A percentile compares a stretch with the other conserved stretches of the same genome.
These are phyloP conservation scores for Tiliacea aurago DNA, from an alignment of 2,888 invertebrate species.

Conservation along the genomic window DNA sequence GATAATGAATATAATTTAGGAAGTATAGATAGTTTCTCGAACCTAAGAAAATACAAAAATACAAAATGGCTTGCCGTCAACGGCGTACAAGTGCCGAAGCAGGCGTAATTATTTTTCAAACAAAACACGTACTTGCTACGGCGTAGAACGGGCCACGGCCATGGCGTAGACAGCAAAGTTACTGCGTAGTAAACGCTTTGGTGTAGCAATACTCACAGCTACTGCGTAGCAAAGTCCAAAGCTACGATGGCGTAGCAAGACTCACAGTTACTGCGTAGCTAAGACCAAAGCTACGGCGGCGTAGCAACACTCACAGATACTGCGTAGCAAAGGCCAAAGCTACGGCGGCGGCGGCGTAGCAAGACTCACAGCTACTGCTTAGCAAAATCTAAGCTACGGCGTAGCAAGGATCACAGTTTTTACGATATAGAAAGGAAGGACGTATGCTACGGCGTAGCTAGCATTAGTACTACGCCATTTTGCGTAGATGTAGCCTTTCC, in stretches of 20 bases:
- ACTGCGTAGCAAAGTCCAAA: background rate
- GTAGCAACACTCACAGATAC: background rate
- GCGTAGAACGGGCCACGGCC: background rate
- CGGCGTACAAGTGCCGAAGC: background rate
- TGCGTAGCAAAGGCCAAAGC: background rate
- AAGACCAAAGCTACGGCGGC: background rate
- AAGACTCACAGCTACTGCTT: background rate
- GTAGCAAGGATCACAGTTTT: background rate
- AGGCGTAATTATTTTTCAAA: background rate
- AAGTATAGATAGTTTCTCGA: too few species aligned
- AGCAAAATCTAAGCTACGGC: background rate
- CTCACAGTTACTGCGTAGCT: background rate
- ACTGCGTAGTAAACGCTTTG: background rate
- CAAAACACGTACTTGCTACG: background rate
- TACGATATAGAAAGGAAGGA: background rate
- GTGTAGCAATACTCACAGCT: background rate
- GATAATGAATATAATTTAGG: too few species aligned
- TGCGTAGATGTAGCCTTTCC: background rate
- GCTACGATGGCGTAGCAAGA: background rate
- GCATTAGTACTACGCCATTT: background rate
- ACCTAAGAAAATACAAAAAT: too few species aligned
- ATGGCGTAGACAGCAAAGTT: background rate
- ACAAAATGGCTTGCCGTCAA: too few species aligned
- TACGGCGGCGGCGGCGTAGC: background rate
- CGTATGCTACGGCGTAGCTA: slow-evolving; percentile 5